Conservation (phyloP, 37 sponge, comb jelly and placozoan species). For the Beroe ovata region DNA sequence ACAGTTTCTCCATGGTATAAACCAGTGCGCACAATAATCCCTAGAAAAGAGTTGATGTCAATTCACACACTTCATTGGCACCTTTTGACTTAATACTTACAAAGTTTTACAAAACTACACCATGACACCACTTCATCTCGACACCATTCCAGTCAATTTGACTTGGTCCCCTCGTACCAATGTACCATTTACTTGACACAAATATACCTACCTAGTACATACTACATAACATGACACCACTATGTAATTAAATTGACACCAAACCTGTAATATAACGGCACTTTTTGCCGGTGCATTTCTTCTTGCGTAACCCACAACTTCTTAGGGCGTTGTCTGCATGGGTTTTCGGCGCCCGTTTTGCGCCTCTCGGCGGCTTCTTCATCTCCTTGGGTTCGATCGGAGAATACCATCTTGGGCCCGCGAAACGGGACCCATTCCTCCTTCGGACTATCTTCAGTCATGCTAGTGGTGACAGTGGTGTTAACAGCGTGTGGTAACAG, state of each 20-base stretch:
- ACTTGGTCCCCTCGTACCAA: too few species aligned
- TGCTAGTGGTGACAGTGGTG: neutral
- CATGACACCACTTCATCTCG: too few species aligned
- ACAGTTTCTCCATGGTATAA: constrained; percentile 61
- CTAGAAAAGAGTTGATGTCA: too few species aligned
- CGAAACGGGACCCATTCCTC: neutral
- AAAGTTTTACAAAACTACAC: too few species aligned
- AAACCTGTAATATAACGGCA: constrained; percentile 39
- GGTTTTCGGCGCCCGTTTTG: neutral
- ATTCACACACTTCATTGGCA: too few species aligned
- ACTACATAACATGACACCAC: too few species aligned
- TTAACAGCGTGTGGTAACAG: too few species aligned
- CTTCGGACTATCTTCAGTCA: neutral
- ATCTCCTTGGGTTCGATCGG: neutral
- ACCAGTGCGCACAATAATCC: constrained; percentile 66
- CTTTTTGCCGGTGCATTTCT: constrained; percentile 58
- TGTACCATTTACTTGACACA: too few species aligned
- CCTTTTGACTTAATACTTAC: too few species aligned
- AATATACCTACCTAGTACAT: too few species aligned
- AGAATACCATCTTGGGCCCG: neutral
- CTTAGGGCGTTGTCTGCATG: constrained; percentile 44
- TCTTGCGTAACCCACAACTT: constrained; percentile 60
- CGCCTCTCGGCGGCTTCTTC: neutral
- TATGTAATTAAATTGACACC: too few species aligned
- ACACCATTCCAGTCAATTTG: too few species aligned